Evolutionary conservation across 2,888 invertebrate genomes (phyloP).

Genomic region (Hofmannophila pseudospretella): DNA sequence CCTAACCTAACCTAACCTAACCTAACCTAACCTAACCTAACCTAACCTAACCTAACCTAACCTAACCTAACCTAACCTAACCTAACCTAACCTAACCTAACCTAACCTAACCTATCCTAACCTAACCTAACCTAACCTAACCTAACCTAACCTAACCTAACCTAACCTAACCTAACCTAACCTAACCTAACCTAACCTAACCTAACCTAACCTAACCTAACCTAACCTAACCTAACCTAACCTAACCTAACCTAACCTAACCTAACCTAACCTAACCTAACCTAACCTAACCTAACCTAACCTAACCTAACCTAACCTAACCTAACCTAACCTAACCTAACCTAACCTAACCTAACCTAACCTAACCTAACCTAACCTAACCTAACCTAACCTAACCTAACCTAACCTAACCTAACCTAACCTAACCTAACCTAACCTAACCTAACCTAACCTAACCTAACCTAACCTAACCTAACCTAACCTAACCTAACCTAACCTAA

Average conservation of each 20-base stretch:
- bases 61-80: slow-evolving; percentile 9
- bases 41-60: slow-evolving; percentile 8
- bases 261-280: slow-evolving; percentile 10
- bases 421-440: slow-evolving; percentile 11
- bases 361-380: slow-evolving; percentile 10
- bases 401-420: slow-evolving; percentile 13
- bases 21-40: slow-evolving; percentile 6
- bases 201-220: slow-evolving; percentile 10
- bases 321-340: slow-evolving; percentile 10
- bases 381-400: slow-evolving; percentile 10
- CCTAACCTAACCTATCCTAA: slow-evolving; percentile 9
- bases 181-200: slow-evolving; percentile 10
- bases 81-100: slow-evolving; percentile 9
- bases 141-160: slow-evolving; percentile 12
- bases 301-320: slow-evolving; percentile 10
- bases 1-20: slow-evolving; percentile 7
- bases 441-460: slow-evolving; percentile 12
- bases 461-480: slow-evolving; percentile 12
- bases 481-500: slow-evolving; percentile 12
- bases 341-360: slow-evolving; percentile 10
- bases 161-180: slow-evolving; percentile 10
- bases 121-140: slow-evolving; percentile 12
- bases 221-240: slow-evolving; percentile 10
- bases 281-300: slow-evolving; percentile 10
- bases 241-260: slow-evolving; percentile 10